Base-by-base conservation (phyloP, 1,140 invertebrate species). In the Hesperophylax magnus region DNA sequence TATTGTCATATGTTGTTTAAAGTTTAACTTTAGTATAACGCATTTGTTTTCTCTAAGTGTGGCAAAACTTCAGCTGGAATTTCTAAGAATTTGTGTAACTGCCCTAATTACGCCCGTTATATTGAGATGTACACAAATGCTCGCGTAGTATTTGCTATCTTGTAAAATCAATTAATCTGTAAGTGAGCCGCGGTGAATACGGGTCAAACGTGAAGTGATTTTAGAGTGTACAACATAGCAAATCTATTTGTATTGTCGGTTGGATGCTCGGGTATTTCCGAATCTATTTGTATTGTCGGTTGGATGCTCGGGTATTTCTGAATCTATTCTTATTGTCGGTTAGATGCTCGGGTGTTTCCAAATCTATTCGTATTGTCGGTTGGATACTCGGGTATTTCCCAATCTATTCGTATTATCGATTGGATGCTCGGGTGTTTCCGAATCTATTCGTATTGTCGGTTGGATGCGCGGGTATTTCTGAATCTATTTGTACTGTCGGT, bases 141-240 rank as follows among this genome's bases (percentile, higher is more conserved):
- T 54, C 8, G 22, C 69, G 52, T 72, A 22, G 9, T 27, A 8
- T 22, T 52, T 53, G 11, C 47, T n/a, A n/a, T n/a, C n/a, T 18
- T 54, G 22, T 72, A 72, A 72, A 72, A 72, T 54, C 69, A 72
- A 72, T 72, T 72, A 54, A 54, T 31, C 52, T 27, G 47, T 24
- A 54, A 72, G 69, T 52, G 69, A 53, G 18, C 47, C 6, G 20
- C 5, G 39, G 47, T 14, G 24, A 24, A 72, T 72, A 72, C 69
- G 69, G 69, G 69, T 54, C 39, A 15, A 54, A 72, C 69, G 69
- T 72, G 69, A 72, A 56, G 69, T 72, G 69, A 15, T 72, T 72
- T 53, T 54, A 53, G 20, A 72, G 39, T 54, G 69, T 27, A 24
- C 47, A 11, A 54, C 9, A 56, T 72, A 18, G 34, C 20, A 11